Percentiles rank a stretch among this genome's conserved stretches.
Evolutionary conservation across 2,888 invertebrate species (phyloP).

Genomic region (Microplitis manilae): DNA sequence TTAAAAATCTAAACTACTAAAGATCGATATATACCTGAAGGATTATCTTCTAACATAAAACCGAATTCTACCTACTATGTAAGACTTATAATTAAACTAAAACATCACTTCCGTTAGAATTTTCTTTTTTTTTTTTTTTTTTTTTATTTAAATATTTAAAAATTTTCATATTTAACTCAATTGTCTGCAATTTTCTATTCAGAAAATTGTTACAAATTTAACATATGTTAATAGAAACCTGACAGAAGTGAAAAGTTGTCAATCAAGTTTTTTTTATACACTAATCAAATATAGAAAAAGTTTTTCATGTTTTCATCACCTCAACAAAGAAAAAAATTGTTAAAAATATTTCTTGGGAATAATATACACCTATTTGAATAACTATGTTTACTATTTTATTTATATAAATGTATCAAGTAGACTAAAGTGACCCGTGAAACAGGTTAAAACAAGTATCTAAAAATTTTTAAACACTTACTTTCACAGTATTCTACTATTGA

Average conservation of each 20-base stretch:
- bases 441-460: no score
- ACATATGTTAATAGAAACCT: neutral
- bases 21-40: slow-evolving; percentile 29
- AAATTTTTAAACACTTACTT: no score
- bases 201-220: neutral
- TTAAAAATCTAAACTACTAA: slow-evolving; percentile 2
- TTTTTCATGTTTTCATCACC: neutral
- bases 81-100: slow-evolving; percentile 28
- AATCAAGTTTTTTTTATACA: slow-evolving; percentile 8
- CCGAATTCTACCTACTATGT: slow-evolving; percentile 7
- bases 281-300: neutral
- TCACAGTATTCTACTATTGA: no score
- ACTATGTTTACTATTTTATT: no score
- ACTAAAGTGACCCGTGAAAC: no score
- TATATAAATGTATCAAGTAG: no score
- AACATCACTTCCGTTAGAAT: slow-evolving; percentile 31
- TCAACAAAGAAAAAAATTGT: neutral
- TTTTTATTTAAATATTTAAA: neutral
- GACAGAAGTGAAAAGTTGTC: neutral
- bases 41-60: slow-evolving; percentile 28
- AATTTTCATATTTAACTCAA: neutral
- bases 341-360: neutral
- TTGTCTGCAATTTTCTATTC: neutral
- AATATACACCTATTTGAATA: no score
- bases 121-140: slow-evolving; percentile 1